phyloP scores from a whole-genome alignment of 2,888 invertebrate species.

The Thymelicus acteon region DNA sequence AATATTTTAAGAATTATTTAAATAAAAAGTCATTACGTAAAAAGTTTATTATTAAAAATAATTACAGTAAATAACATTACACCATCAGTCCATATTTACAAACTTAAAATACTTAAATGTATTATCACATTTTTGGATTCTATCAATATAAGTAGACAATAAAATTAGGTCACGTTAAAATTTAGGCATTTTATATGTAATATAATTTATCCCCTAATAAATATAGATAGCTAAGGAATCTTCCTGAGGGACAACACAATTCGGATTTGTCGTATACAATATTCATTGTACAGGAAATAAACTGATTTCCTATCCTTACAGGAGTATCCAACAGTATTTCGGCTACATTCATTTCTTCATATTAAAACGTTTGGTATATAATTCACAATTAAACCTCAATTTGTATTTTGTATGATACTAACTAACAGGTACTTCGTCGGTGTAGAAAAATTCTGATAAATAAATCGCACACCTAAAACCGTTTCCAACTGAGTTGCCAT shows the following conservation, averaged over 20 bases:
- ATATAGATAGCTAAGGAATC: too few species aligned
- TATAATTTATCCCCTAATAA: too few species aligned
- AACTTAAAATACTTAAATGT: slow-evolving; percentile 44
- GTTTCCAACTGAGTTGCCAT: slow-evolving; percentile 6
- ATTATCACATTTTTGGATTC: slow-evolving; percentile 53
- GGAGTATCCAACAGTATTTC: too few species aligned
- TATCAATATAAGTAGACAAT: neutral
- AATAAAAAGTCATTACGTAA: slow-evolving; percentile 35
- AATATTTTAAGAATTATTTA: neutral
- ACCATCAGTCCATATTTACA: slow-evolving; percentile 59
- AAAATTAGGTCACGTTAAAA: neutral
- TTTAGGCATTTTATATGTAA: neutral
- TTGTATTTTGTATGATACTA: too few species aligned
- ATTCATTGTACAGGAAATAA: too few species aligned
- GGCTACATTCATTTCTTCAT: too few species aligned
- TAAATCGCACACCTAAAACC: slow-evolving; percentile 2
- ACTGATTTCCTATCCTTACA: too few species aligned
- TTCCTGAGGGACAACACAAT: too few species aligned
- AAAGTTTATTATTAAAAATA: slow-evolving; percentile 47
- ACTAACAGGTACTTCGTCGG: too few species aligned
- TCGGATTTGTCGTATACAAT: too few species aligned
- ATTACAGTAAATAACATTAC: slow-evolving; percentile 44
- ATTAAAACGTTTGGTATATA: too few species aligned
- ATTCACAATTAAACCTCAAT: too few species aligned
- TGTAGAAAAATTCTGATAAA: neutral